Base-by-base conservation (phyloP, 2,888 invertebrate species). In the Himalopsyche kuldschensis region DNA sequence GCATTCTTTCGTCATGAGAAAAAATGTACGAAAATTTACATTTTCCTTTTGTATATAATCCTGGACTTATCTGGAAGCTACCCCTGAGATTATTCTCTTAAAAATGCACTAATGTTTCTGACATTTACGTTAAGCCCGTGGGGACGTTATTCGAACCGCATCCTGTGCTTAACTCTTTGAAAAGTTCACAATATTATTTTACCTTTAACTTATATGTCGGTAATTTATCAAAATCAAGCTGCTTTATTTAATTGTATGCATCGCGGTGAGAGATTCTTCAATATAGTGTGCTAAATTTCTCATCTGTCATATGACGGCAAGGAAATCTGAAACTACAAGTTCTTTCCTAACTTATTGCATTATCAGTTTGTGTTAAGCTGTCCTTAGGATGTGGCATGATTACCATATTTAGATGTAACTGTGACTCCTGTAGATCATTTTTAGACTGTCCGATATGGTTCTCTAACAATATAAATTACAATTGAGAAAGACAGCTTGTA, bases 341-440 rank as follows among this genome's bases (percentile, higher is more conserved):
- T 63, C 24, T 27, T 69, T 30, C 69, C 27, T 30, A 69, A 69
- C 69, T 69, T 20, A 76, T 35, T 76, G 10, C 17, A 76, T 32
- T 41, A 41, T 17, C 78, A 27, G 24, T 10, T 27, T 69, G 27
- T 69, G 27, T 15, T 30, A 27, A 27, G 69, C 27, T 69, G 69
- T 27, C 69, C 69, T 27, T 80, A 84, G 82, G 82, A 84, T 84
- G 84, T 84, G 82, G 84, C 84, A 79, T 75, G 82, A 82, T 84
- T 78, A 84, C 84, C 84, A 84, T 84, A 84, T 84, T 84, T 82
- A 84, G 82, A 81, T 63, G 75, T 47, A 78, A 82, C 55, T 55
- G 76, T 32, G 46, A 80, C 69, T 69, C 15, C 27, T 69, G 27
- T 20, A 1, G 69, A 27, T 69, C 27, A 8, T 55, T 55, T 55